These are phyloP conservation scores for Xenopus borealis DNA, from an alignment of 2,113 vertebrate species.

Conservation along the genomic window DNA sequence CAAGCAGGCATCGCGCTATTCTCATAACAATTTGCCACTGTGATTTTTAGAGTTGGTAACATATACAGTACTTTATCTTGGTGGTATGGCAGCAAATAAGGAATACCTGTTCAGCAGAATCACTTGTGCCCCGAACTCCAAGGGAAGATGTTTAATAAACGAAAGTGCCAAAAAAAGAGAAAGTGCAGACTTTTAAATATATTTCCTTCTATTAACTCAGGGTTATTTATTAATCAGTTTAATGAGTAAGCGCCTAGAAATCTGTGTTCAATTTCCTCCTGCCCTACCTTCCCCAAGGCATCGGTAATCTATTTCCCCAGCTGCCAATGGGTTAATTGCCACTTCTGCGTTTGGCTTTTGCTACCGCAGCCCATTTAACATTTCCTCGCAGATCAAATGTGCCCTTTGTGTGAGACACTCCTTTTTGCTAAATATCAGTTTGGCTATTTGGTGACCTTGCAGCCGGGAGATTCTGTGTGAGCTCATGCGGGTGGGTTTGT, in stretches of 20 bases:
- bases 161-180: too few relatives aligned
- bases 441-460: conserved; percentile 3
- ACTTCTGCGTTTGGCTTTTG: not conserved
- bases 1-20: too few relatives aligned
- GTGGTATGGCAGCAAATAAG: too few relatives aligned
- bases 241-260: not conserved
- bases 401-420: conserved; percentile 22
- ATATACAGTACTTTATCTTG: too few relatives aligned
- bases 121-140: too few relatives aligned
- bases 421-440: conserved; percentile 19
- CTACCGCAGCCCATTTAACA: not conserved
- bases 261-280: not conserved
- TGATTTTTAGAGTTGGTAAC: too few relatives aligned
- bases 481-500: too few relatives aligned
- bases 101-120: too few relatives aligned
- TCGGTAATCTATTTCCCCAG: not conserved
- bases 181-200: too few relatives aligned
- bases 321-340: conserved; percentile 15
- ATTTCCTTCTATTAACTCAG: not conserved
- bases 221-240: not conserved
- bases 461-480: not conserved
- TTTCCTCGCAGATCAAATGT: conserved; percentile 6
- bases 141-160: too few relatives aligned
- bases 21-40: too few relatives aligned
- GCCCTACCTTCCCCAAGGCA: not conserved